Base-by-base conservation (phyloP, 2,113 vertebrate genomes). In the Lophochroa leadbeateri region DNA sequence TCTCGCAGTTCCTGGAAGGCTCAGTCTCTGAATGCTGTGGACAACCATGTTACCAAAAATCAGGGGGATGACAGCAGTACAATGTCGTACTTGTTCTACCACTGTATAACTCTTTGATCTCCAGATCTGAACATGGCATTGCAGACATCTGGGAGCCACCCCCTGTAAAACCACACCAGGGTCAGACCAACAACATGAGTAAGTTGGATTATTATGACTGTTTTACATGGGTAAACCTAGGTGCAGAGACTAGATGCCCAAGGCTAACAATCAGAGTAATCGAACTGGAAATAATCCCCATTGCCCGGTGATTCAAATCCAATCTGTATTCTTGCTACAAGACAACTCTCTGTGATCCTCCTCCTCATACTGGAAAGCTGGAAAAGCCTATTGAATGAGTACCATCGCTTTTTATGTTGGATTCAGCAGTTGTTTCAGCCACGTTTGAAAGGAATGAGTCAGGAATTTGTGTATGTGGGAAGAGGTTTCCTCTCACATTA, bases 401-500 rank as follows among this genome's bases (percentile, higher is more conserved):
- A 80, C 85, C 67, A 72, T 25, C 39, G 74, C 33, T 89, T 88
- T 84, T 94, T 89, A 44, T 89, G 75, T 85, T 76, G 92, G 52
- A 95, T 94, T 92, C 81, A 87, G 90, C 81, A 86, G 74, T 94
- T 96, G 81, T 79, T 96, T 92, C 81, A 95, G 88, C 88, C 81
- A 69, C 83, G 1, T 95, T 89, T 70, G 46, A 95, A 96, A 95
- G 75, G 86, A 96, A 85, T 96, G 94, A 96, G 86, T 97, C 95
- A 95, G 86, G 88, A 92, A 79, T 88, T 91, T 90, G 94, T 95
- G 57, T 87, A 95, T 92, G 96, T 96, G 95, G 95, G 96, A 96
- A 96, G 94, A 72, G 58, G 83, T 95, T 97, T 96, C 92, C 86
- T 94, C 91, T 96, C 92, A 88, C 94, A 95, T 94, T 95, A 47